These are phyloP conservation scores for Escarpia spicata DNA, from an alignment of 2,888 invertebrate species.

Conservation along the genomic window DNA sequence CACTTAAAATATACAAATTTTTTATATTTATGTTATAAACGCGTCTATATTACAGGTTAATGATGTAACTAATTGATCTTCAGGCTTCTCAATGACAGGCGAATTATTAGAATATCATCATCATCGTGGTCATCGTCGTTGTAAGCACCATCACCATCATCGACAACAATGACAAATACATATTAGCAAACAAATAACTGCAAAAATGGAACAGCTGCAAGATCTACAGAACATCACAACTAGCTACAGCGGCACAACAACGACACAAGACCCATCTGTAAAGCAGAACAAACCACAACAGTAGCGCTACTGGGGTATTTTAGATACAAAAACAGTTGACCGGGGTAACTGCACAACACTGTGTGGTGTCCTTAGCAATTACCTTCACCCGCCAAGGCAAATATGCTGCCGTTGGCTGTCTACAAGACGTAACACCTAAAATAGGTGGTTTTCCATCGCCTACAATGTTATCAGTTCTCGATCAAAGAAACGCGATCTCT, in stretches of 20 bases:
- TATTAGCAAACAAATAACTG: not conserved
- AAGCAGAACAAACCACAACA: not conserved
- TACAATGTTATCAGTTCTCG: not conserved
- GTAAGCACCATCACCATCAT: not conserved
- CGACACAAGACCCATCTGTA: not conserved
- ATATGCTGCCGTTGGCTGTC: not conserved
- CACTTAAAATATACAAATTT: too few species aligned
- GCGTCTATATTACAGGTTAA: too few species aligned
- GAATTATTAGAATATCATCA: not conserved
- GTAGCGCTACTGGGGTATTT: not conserved
- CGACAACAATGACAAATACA: not conserved
- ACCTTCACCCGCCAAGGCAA: not conserved
- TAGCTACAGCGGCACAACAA: not conserved
- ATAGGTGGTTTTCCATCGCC: not conserved
- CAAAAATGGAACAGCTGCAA: not conserved
- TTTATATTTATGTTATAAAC: too few species aligned
- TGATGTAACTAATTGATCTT: too few species aligned
- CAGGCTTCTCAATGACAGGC: too few species aligned
- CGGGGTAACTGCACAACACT: too few species aligned
- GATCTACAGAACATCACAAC: not conserved
- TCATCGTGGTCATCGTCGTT: not conserved
- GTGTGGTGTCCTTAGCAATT: not conserved
- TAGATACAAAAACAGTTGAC: not conserved
- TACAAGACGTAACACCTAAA: not conserved
- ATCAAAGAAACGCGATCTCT: not conserved